Evolutionary conservation across 2,797 vertebrate genomes (phyloP), one percentile per base, ranked within the genome.

Genomic region (Choloepus didactylus): DNA sequence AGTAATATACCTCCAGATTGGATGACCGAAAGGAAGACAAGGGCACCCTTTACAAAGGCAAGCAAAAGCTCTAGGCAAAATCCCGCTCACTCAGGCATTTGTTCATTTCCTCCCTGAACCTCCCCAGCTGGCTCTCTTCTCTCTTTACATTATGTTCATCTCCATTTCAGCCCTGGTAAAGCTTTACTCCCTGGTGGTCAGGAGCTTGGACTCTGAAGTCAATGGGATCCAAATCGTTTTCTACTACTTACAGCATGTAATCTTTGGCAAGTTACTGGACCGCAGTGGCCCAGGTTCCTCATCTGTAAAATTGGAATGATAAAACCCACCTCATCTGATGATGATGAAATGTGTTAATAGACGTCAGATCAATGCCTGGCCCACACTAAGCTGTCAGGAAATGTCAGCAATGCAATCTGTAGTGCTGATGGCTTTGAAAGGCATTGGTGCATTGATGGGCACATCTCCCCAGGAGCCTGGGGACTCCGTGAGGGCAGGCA

Each of bases 361-460:
- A 8, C 6, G 15, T 46, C 38, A 41, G 79, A 72, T 60, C 25
- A 16, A 31, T 38, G 46, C 25, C 90, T 35, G 38, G 23, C 11
- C 31, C 14, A 18, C 4, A 4, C 60, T 6, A 41, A 1, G 3
- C 3, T 10, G 1, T 72, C 44, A 21, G 23, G 25, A 72, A 66
- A 27, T 12, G 27, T 2, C 5, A 70, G n/a, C 25, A 29, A 2
- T 59, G 1, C 27, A 38, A 14, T 83, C 38, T 60, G 27, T 8
- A 38, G 23, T 6, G 60, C 5, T 11, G 25, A 73, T 25, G 11
- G 19, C 60, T 85, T 77, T 73, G 83, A 75, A 67, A 64, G 25
- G n/a, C 19, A 27, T 35, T 69, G n/a, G 44, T 5, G 1, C 59
- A 2, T 19, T 27, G 7, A 56, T 10, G 0, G 2, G 1, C 14